phyloP scores from a whole-genome alignment of 2,888 invertebrate species.

The Lamproptera curius region DNA sequence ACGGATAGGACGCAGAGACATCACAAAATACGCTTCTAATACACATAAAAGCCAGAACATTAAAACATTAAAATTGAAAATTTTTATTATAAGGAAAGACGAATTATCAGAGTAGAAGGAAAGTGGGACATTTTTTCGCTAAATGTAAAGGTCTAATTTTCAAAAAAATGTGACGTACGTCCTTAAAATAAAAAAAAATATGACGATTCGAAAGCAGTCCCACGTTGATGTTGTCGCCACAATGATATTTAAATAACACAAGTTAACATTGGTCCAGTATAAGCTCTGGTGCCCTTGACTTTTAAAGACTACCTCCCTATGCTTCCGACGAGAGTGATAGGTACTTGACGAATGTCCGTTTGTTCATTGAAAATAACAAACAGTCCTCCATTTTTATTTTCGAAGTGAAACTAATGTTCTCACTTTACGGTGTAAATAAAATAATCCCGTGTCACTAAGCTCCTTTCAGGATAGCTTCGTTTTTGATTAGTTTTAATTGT shows the following conservation, averaged over 20 bases:
- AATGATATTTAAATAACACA: conserved; percentile 76
- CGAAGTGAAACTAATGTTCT: too few relatives aligned
- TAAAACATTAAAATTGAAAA: too few relatives aligned
- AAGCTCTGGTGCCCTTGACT: conserved; percentile 63
- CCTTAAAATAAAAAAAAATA: conserved; percentile 61
- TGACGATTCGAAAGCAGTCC: conserved; percentile 66
- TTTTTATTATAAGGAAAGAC: too few relatives aligned
- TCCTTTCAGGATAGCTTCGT: too few relatives aligned
- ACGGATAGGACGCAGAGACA: too few relatives aligned
- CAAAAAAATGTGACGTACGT: conserved; percentile 36
- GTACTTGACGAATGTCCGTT: conserved; percentile 37
- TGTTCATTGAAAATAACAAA: conserved; percentile 15
- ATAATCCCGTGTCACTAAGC: too few relatives aligned
- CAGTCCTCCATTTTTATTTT: neutral
- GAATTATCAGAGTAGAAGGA: too few relatives aligned
- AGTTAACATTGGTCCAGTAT: conserved; percentile 75
- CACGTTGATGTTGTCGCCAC: conserved; percentile 45
- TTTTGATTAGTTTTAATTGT: too few relatives aligned
- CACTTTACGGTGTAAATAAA: too few relatives aligned
- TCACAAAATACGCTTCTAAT: too few relatives aligned
- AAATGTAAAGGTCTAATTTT: conserved; percentile 2
- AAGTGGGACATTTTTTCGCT: too few relatives aligned
- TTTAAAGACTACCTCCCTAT: conserved; percentile 59
- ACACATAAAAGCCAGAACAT: too few relatives aligned
- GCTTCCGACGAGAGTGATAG: conserved; percentile 68